Evolutionary conservation across 2,113 vertebrate species (phyloP), one percentile per base, ranked within the genome.

Genomic region (Melanotaenia duboulayi): DNA sequence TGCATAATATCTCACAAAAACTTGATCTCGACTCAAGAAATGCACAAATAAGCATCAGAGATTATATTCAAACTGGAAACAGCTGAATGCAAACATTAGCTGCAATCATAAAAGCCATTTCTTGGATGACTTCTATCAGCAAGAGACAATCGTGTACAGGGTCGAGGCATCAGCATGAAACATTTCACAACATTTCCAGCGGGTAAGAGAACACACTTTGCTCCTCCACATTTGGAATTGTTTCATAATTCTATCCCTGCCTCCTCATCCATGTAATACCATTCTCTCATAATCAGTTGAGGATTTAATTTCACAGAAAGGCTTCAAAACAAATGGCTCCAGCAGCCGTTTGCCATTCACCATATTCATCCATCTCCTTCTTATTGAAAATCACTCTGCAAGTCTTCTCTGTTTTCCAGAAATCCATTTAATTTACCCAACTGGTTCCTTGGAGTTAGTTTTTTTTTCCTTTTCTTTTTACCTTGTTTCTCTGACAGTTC

Each of bases 271-370:
- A 83, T 89, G 88, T 91, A 91, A 92, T 91, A 52, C 83, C 72
- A 89, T 90, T 90, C 85, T 82, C 77, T 85, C 77, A 75, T 88
- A 90, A 92, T 91, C 89, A 88, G 89, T 82, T 85, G 89, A 87
- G 89, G 87, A 90, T 91, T 92, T 92, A 88, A 90, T 91, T 91
- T 87, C 79, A 85, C 82, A 85, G 71, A 83, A 88, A 88, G 74
- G 78, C 81, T 87, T 87, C 70, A 65, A 90, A 92, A 90, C 86
- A 89, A 92, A 92, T 76, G 82, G 65, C 63, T 80, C 46, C 76
- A 44, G 77, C 83, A 89, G 78, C 69, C 65, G 60, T 72, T 83
- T 85, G 75, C 81, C 63, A 71, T 87, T 89, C 82, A 69, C 61
- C 57, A 61, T 25, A 84, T 81, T 88, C 87, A 89, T 89, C 80